Conservation (phyloP, 1,140 invertebrate species). For the Lineus longissimus region DNA sequence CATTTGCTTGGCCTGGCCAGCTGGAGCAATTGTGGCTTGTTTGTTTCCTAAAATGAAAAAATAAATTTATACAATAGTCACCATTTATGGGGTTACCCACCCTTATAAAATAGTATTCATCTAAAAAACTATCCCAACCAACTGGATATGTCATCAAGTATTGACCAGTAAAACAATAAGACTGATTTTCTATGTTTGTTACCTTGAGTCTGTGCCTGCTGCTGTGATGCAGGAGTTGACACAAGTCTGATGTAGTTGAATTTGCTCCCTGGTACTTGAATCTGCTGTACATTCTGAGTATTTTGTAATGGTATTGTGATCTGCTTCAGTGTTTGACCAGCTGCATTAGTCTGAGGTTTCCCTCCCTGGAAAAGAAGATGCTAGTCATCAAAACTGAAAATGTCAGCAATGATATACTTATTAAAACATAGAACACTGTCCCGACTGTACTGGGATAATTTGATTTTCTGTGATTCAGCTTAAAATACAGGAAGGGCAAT, state of each 20-base stretch:
- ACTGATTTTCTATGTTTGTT: no score
- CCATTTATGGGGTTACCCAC: no score
- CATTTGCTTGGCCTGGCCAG: conserved; percentile 11
- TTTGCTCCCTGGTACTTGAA: conserved; percentile 50
- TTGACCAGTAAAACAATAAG: no score
- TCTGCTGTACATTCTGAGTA: conserved; percentile 30
- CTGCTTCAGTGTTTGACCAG: not conserved
- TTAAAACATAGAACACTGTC: no score
- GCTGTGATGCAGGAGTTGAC: conserved; percentile 21
- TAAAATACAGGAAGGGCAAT: no score
- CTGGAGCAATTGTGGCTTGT: conserved; percentile 25
- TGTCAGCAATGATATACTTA: no score
- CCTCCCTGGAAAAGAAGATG: not conserved
- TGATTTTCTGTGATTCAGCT: no score
- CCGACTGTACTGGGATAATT: no score
- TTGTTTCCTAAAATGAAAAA: conserved; percentile 19
- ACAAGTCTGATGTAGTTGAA: conserved; percentile 51
- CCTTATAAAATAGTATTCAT: no score
- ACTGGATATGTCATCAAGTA: no score
- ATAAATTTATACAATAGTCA: not conserved
- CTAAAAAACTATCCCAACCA: no score
- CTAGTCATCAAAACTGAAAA: not conserved
- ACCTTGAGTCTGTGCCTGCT: conserved; percentile 3
- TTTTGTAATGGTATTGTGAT: not conserved
- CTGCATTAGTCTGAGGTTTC: conserved; percentile 7